Percentiles rank a stretch among this genome's conserved stretches.
These are phyloP conservation scores for Oreocharis arfaki DNA, from an alignment of 2,113 vertebrate species.

Conservation along the genomic window DNA sequence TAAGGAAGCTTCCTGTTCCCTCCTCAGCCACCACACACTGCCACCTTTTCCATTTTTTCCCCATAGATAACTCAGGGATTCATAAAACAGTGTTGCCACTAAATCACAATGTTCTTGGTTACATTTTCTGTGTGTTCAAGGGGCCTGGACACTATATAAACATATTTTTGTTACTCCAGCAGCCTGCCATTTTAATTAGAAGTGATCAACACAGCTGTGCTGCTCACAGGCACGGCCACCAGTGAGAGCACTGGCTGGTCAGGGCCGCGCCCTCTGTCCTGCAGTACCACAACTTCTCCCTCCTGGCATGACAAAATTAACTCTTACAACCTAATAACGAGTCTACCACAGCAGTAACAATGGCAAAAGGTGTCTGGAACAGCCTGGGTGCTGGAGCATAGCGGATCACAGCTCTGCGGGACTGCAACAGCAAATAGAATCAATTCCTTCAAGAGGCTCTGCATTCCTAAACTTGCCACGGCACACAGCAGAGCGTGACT, in stretches of 20 bases:
- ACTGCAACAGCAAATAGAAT: slow-evolving; percentile 61
- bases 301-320: slow-evolving; percentile 61
- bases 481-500: slow-evolving; percentile 22
- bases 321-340: slow-evolving; percentile 53
- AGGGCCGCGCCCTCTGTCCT: background rate
- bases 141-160: background rate
- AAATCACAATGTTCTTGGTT: background rate
- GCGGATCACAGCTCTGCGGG: slow-evolving; percentile 69
- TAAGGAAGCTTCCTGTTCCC: background rate
- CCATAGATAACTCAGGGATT: background rate
- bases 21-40: background rate
- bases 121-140: background rate
- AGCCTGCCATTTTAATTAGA: slow-evolving; percentile 16
- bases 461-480: slow-evolving; percentile 31
- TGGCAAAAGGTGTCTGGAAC: slow-evolving; percentile 8
- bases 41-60: background rate
- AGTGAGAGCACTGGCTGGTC: background rate
- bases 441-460: slow-evolving; percentile 60
- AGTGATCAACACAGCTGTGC: slow-evolving; percentile 25
- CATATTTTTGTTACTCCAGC: background rate
- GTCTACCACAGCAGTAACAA: slow-evolving; percentile 26
- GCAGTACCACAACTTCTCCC: background rate
- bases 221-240: background rate
- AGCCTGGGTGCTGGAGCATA: slow-evolving; percentile 46
- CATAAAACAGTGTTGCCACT: background rate